A percentile compares a stretch with the other conserved stretches of the same genome.
Evolutionary conservation across 2,888 invertebrate genomes (phyloP).

Genomic region (Limulus polyphemus): DNA sequence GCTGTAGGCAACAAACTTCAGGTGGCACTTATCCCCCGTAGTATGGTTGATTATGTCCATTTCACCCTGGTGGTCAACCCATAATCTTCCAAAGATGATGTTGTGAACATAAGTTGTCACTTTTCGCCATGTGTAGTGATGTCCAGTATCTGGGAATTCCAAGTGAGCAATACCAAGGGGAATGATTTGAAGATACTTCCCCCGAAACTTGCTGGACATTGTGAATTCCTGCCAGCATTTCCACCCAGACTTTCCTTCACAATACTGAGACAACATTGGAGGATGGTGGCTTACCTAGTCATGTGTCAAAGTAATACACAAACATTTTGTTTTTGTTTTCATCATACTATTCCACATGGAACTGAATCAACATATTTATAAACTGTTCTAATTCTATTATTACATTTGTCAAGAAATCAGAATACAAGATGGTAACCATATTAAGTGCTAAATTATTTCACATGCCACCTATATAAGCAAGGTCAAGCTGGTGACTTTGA

Average conservation of each 20-base stretch:
- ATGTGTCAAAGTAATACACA: slow-evolving; percentile 2
- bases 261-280: slow-evolving; percentile 90
- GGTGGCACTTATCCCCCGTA: slow-evolving; percentile 81
- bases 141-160: slow-evolving; percentile 41
- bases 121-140: slow-evolving; percentile 93
- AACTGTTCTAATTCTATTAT: too few species aligned
- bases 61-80: slow-evolving; percentile 99
- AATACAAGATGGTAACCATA: too few species aligned
- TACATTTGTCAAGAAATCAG: too few species aligned
- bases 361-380: too few species aligned
- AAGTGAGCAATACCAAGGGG: slow-evolving; percentile 52
- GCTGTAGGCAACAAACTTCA: slow-evolving; percentile 95
- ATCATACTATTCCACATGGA: too few species aligned
- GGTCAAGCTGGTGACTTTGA: too few species aligned
- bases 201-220: slow-evolving; percentile 97
- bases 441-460: too few species aligned
- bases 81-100: slow-evolving; percentile 96
- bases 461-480: too few species aligned
- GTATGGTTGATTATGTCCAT: slow-evolving; percentile 91
- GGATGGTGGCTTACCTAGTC: slow-evolving; percentile 88
- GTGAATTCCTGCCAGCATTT: slow-evolving; percentile 97
- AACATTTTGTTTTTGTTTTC: too few species aligned
- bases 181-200: slow-evolving; percentile 69
- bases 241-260: slow-evolving; percentile 78
- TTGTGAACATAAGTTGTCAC: slow-evolving; percentile 91